phyloP scores from a whole-genome alignment of 2,113 vertebrate species.

The Heptranchias perlo region DNA sequence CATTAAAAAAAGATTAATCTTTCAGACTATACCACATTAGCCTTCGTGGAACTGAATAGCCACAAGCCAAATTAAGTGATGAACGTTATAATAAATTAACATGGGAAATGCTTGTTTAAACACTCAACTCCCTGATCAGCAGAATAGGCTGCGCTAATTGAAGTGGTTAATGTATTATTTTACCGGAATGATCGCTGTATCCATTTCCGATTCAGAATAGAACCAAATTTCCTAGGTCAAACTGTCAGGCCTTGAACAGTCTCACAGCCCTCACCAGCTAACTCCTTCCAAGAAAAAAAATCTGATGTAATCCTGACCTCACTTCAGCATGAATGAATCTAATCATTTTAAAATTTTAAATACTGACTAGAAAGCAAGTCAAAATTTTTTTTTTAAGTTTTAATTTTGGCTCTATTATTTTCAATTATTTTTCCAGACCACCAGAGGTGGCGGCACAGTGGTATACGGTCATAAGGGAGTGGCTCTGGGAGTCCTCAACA shows the following conservation, averaged over 20 bases:
- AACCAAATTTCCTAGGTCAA: neutral
- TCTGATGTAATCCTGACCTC: neutral
- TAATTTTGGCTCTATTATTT: neutral
- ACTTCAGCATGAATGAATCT: neutral
- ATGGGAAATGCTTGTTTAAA: neutral
- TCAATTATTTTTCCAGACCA: neutral
- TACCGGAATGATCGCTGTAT: neutral
- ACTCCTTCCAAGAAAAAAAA: neutral
- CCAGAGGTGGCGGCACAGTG: no score
- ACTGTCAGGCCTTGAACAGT: neutral
- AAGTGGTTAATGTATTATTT: neutral
- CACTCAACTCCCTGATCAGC: neutral
- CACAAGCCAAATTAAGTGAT: neutral
- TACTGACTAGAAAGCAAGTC: neutral
- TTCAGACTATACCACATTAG: neutral
- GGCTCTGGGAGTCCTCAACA: no score
- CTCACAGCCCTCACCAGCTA: neutral
- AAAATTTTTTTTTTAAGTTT: neutral
- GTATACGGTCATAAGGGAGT: no score
- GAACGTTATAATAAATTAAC: constrained; percentile 4
- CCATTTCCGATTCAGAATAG: neutral
- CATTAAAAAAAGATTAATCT: neutral
- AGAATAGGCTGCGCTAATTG: neutral
- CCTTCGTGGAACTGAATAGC: neutral
- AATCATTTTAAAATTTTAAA: neutral